A percentile compares a stretch with the other conserved stretches of the same genome.
Evolutionary conservation across 1,140 invertebrate genomes (phyloP).

Genomic region (Sitobion miscanthi): DNA sequence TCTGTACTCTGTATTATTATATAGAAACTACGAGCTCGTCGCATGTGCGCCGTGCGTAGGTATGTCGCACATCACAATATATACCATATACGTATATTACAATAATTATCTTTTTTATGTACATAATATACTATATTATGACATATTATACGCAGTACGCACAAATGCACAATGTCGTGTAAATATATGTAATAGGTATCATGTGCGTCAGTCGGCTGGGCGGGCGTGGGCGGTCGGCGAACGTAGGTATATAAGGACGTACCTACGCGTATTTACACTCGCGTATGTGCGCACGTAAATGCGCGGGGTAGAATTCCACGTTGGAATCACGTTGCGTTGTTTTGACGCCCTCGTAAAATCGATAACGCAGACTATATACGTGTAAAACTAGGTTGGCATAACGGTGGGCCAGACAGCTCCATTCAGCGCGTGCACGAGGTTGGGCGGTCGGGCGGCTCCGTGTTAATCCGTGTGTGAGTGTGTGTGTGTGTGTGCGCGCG

Average conservation of each 20-base stretch:
- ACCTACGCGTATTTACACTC: not conserved
- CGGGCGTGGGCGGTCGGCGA: not conserved
- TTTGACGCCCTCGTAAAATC: slow-evolving; percentile 56
- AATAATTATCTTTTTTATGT: not conserved
- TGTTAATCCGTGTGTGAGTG: not conserved
- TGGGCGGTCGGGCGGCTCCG: not conserved
- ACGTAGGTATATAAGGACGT: not conserved
- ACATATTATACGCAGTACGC: not conserved
- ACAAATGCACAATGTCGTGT: not conserved
- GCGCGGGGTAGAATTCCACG: slow-evolving; percentile 36
- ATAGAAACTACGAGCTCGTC: not conserved
- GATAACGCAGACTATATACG: slow-evolving; percentile 31
- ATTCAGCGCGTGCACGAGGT: slow-evolving; percentile 23
- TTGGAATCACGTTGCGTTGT: slow-evolving; percentile 56
- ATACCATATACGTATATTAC: not conserved
- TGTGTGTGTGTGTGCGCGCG: not conserved
- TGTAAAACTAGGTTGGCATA: slow-evolving; percentile 50
- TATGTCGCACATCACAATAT: not conserved
- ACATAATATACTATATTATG: not conserved
- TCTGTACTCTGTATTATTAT: not conserved
- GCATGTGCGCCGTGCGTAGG: not conserved
- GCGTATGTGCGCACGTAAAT: slow-evolving; percentile 11
- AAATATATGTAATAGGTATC: not conserved
- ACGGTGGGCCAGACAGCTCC: slow-evolving; percentile 41
- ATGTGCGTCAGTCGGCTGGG: not conserved